Evolutionary conservation across 1,140 invertebrate species (phyloP).

Genomic region (Frieseomelitta varia): DNA sequence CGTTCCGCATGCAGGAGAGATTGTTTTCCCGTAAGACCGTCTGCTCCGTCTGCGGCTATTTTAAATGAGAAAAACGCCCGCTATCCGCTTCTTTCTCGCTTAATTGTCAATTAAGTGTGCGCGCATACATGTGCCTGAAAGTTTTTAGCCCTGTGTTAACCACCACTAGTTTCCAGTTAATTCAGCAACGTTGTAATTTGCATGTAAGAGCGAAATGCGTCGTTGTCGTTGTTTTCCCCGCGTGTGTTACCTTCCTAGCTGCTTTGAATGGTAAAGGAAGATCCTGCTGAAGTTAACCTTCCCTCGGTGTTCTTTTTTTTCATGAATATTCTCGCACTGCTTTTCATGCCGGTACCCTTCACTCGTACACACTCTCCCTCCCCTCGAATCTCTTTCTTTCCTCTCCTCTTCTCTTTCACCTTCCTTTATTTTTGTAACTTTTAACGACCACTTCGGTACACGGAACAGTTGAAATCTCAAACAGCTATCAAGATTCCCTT

Average conservation of each 20-base stretch:
- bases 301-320: constrained; percentile 25
- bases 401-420: not conserved
- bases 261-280: constrained; percentile 43
- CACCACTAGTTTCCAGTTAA: not conserved
- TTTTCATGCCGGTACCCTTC: not conserved
- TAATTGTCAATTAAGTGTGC: constrained; percentile 30
- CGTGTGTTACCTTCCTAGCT: constrained; percentile 11
- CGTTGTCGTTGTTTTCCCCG: not conserved
- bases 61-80: constrained; percentile 1
- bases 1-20: not conserved
- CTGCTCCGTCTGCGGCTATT: not conserved
- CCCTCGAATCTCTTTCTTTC: not conserved
- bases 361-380: not conserved
- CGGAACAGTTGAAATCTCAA: not conserved
- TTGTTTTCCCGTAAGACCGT: not conserved
- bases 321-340: constrained; percentile 39
- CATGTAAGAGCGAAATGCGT: constrained; percentile 3
- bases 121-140: constrained; percentile 2
- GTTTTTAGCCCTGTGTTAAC: constrained; percentile 5
- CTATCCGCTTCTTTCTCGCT: not conserved
- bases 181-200: constrained; percentile 12
- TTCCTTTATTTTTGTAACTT: not conserved
- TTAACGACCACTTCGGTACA: constrained; percentile 6
- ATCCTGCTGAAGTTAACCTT: constrained; percentile 12
- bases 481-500: not conserved